A percentile compares a stretch with the other conserved stretches of the same genome.
phyloP scores from a whole-genome alignment of 1,140 invertebrate species.

The Ceratoteleas bidentatus region DNA sequence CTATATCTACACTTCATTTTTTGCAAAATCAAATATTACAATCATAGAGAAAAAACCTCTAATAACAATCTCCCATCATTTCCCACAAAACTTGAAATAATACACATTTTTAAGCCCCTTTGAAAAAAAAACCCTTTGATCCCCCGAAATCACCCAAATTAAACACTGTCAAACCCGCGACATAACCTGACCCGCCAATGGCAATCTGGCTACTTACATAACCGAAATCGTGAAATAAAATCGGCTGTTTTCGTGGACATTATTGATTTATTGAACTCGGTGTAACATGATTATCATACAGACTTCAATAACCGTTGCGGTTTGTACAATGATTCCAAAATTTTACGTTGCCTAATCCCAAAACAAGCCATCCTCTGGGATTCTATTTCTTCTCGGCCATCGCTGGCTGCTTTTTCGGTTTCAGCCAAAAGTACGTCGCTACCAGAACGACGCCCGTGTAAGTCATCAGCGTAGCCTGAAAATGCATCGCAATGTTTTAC shows the following conservation, averaged over 20 bases:
- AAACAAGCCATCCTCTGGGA: not conserved
- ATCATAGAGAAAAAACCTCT: too few relatives aligned
- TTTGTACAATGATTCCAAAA: not conserved
- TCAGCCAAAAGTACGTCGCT: slow-evolving; percentile 8
- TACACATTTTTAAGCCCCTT: too few relatives aligned
- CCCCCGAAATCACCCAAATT: too few relatives aligned
- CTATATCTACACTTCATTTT: too few relatives aligned
- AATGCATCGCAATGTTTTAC: too few relatives aligned
- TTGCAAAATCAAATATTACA: too few relatives aligned
- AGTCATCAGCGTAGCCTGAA: slow-evolving; percentile 18
- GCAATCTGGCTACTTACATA: slow-evolving; percentile 1
- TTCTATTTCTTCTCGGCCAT: not conserved
- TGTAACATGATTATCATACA: slow-evolving; percentile 10
- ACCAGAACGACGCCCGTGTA: not conserved
- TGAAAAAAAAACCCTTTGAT: too few relatives aligned
- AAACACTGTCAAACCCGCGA: too few relatives aligned
- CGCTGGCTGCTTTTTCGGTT: slow-evolving; percentile 21
- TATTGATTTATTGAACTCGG: not conserved
- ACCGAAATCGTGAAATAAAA: not conserved
- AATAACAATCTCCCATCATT: too few relatives aligned
- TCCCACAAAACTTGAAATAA: too few relatives aligned
- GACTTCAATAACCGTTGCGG: slow-evolving; percentile 1
- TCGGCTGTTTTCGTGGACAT: not conserved
- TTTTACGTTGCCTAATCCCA: slow-evolving; percentile 8
- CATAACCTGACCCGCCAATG: too few relatives aligned